These are phyloP conservation scores for Sebastes hubbsi DNA, from an alignment of 2,797 vertebrate genomes.

Conservation along the genomic window DNA sequence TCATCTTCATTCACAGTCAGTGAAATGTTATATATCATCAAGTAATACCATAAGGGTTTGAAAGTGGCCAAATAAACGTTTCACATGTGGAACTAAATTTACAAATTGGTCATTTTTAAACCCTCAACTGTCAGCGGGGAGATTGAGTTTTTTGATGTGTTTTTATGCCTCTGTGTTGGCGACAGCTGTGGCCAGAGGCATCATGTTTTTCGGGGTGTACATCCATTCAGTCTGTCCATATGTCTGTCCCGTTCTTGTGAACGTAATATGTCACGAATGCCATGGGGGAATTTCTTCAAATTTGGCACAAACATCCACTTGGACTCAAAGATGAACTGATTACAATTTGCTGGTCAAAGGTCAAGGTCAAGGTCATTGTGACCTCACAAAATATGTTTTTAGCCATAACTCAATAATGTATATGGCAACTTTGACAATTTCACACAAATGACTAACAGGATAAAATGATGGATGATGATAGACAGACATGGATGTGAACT, in stretches of 20 bases:
- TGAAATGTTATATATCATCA: not conserved
- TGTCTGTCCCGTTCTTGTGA: too few species aligned
- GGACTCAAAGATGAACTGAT: not conserved
- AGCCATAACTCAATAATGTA: too few species aligned
- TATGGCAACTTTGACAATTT: too few species aligned
- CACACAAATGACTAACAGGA: too few species aligned
- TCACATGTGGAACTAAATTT: not conserved
- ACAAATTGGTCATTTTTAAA: not conserved
- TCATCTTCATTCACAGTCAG: slow-evolving; percentile 21
- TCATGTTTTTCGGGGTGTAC: not conserved
- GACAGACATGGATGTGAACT: too few species aligned
- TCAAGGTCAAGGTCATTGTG: too few species aligned
- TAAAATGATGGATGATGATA: too few species aligned
- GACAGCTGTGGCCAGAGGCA: not conserved
- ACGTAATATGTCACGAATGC: too few species aligned
- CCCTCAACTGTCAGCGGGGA: not conserved
- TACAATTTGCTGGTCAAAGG: too few species aligned
- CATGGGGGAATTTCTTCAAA: not conserved
- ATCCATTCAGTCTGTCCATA: not conserved
- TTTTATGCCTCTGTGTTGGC: not conserved
- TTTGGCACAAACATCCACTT: not conserved
- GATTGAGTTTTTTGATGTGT: not conserved
- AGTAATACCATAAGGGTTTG: slow-evolving; percentile 17
- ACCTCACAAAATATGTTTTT: too few species aligned
- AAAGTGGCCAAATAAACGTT: not conserved